Percentiles rank a stretch among this genome's conserved stretches.
Evolutionary conservation across 2,797 vertebrate species (phyloP).

Genomic region (Pangasius sanitwongsei): DNA sequence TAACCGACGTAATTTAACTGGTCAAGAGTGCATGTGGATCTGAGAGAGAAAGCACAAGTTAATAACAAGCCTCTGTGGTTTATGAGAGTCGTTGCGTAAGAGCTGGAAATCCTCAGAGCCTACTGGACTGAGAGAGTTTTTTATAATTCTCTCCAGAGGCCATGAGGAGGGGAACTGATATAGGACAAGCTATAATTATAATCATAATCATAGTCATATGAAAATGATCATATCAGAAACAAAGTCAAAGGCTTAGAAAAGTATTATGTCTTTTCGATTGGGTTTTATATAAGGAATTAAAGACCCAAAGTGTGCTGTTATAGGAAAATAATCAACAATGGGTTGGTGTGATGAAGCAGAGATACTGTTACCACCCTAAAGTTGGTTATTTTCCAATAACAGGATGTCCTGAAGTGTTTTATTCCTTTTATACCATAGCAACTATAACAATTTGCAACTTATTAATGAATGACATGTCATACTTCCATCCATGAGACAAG

Average conservation of each 20-base stretch:
- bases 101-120: constrained; percentile 42
- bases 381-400: not conserved
- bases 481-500: not conserved
- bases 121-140: constrained; percentile 39
- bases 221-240: constrained; percentile 11
- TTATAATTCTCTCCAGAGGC: constrained; percentile 44
- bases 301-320: not conserved
- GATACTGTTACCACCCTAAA: not conserved
- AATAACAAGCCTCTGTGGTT: constrained; percentile 33
- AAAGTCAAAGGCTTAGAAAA: constrained; percentile 25
- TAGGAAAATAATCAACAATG: not conserved
- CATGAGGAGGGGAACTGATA: constrained; percentile 45
- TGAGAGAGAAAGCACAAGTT: constrained; percentile 9
- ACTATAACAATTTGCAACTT: not conserved
- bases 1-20: constrained; percentile 19
- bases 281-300: constrained; percentile 29
- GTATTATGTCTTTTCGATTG: not conserved
- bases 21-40: constrained; percentile 29
- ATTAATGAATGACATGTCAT: not conserved
- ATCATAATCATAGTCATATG: constrained; percentile 17
- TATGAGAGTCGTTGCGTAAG: constrained; percentile 36
- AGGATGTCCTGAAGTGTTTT: not conserved
- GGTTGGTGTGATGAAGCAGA: not conserved
- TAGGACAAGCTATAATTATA: constrained; percentile 40
- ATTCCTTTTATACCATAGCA: not conserved